Base-by-base conservation (phyloP, 2,888 invertebrate species). In the Acanthosepion pharaonis region DNA sequence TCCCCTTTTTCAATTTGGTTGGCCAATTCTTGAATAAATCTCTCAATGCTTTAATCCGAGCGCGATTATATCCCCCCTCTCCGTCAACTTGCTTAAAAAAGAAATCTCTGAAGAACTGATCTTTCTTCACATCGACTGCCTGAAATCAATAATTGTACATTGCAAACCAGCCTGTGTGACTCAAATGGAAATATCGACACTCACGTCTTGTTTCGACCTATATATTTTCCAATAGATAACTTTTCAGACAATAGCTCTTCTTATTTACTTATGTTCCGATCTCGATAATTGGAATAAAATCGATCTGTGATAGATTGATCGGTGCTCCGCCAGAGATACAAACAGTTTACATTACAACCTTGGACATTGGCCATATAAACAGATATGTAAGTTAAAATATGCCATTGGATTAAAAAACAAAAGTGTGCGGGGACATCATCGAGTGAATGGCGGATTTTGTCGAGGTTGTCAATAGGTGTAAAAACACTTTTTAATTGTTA, bases 111-210 rank as follows among this genome's bases (percentile, higher is more conserved):
- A 5, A 20, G 28, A 78, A 78, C 78, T 28, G 78, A 78, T 78
- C n/a, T 78, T n/a, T n/a, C n/a, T 11, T 78, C 28, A n/a, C n/a
- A 78, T 78, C 78, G 78, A 78, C 78, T 78, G 78, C 15, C 18
- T n/a, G 6, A 78, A 78, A 78, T 78, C 78, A 78, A 78, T 78
- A 78, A 78, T 28, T 23, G 20, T 23, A 59, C 59, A 59, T 59
- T 23, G 23, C 59, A 59, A 59, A 59, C 59, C 78, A n/a, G 78
- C 78, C 78, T 78, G 28, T 9, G 78, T 78, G 78, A 78, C 78
- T 78, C 78, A n/a, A 78, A 78, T n/a, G n/a, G 78, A 78, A 78
- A 78, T 78, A 78, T 78, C 78, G 78, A 78, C 78, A 78, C 78
- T n/a, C 8, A 9, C 6, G 20, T 20, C 78, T 78, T 78, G 78